phyloP scores from a whole-genome alignment of 2,888 invertebrate genomes.

The Resseliella maxima region DNA sequence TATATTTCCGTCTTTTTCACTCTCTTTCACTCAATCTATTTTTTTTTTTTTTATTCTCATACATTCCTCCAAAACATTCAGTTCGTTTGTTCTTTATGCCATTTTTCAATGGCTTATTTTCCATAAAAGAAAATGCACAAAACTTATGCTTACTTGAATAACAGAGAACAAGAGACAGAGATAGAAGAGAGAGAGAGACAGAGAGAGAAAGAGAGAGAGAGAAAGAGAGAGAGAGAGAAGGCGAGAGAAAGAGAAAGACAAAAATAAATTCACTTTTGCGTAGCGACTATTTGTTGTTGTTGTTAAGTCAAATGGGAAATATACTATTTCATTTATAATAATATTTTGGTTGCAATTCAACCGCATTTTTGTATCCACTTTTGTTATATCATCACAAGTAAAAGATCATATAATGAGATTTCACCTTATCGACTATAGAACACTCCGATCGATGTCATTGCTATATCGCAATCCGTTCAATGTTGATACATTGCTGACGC shows the following conservation, averaged over 20 bases:
- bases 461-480: neutral
- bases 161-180: too few species aligned
- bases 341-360: constrained; percentile 23
- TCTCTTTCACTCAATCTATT: neutral
- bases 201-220: neutral
- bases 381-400: constrained; percentile 7
- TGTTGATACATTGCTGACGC: constrained; percentile 3
- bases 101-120: neutral
- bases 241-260: neutral
- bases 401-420: neutral
- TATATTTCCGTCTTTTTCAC: neutral
- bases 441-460: neutral
- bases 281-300: neutral
- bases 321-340: constrained; percentile 25
- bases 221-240: neutral
- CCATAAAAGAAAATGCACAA: neutral
- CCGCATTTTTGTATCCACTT: neutral
- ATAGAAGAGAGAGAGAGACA: neutral
- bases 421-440: neutral
- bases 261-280: neutral
- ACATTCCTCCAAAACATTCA: neutral
- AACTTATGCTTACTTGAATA: neutral
- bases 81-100: constrained; percentile 1
- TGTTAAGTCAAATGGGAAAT: neutral
- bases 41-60: neutral